Conservation (phyloP, 2,797 vertebrate genomes). For the Tauraco hartlaubi region DNA sequence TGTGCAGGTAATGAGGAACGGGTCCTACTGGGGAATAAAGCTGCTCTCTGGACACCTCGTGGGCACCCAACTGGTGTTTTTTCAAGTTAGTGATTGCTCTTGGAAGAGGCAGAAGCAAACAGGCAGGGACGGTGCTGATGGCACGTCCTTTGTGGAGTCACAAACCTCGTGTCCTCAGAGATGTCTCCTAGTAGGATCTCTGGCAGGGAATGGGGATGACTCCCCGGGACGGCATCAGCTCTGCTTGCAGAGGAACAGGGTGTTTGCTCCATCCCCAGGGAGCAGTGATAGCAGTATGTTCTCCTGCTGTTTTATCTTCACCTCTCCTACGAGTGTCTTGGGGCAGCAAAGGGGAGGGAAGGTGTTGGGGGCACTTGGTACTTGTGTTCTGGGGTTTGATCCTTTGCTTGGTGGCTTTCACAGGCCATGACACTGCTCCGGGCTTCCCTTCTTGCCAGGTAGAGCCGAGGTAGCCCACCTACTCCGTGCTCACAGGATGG, state of each 20-base stretch:
- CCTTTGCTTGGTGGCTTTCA: background rate
- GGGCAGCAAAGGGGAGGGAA: background rate
- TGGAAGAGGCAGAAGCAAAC: background rate
- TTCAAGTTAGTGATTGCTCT: background rate
- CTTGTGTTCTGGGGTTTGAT: background rate
- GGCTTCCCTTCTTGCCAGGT: background rate
- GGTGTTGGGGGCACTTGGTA: fast-evolving
- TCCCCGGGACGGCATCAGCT: background rate
- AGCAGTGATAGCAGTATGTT: background rate
- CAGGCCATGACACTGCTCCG: fast-evolving
- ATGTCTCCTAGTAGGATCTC: background rate
- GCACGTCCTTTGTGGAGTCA: background rate
- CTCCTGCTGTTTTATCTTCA: background rate
- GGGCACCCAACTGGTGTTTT: fast-evolving
- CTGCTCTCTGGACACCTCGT: fast-evolving
- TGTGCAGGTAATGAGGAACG: fast-evolving
- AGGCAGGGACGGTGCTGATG: background rate
- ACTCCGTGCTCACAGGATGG: fast-evolving
- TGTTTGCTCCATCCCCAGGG: background rate
- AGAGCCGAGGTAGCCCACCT: background rate
- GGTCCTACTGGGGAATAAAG: background rate
- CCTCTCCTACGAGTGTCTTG: fast-evolving
- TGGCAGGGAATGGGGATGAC: fast-evolving
- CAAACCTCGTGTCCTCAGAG: background rate
- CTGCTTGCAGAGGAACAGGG: background rate